A percentile compares a stretch with the other conserved stretches of the same genome.
Conservation (phyloP, 2,797 vertebrate species). For the Eulemur albifrons region DNA sequence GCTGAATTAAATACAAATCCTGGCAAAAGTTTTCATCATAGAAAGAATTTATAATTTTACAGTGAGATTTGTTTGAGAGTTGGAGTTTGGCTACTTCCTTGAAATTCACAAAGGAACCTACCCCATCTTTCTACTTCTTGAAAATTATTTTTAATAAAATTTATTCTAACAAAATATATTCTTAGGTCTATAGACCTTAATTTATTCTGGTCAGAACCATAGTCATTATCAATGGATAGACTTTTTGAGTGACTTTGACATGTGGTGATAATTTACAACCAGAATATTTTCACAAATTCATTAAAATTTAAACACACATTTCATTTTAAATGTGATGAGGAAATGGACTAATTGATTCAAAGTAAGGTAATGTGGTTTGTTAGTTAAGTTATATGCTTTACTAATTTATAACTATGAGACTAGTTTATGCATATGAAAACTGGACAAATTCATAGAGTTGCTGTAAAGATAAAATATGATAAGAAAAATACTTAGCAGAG, state of each 20-base stretch:
- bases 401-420: neutral
- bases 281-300: neutral
- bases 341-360: neutral
- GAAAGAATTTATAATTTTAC: neutral
- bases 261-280: neutral
- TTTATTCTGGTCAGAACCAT: neutral
- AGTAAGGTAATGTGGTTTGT: neutral
- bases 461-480: neutral
- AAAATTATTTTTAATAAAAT: neutral
- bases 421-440: neutral
- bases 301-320: conserved; percentile 1
- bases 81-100: neutral
- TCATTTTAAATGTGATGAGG: neutral
- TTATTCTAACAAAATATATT: neutral
- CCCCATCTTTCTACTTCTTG: neutral
- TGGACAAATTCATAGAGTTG: neutral
- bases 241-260: conserved; percentile 3
- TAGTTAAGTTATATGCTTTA: neutral
- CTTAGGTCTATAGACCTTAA: neutral
- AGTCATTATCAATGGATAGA: neutral
- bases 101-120: neutral
- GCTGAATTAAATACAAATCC: neutral
- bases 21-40: neutral
- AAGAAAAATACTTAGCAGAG: neutral
- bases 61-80: neutral